Base-by-base conservation (phyloP, 2,888 invertebrate species). In the Tetranychus piercei region DNA sequence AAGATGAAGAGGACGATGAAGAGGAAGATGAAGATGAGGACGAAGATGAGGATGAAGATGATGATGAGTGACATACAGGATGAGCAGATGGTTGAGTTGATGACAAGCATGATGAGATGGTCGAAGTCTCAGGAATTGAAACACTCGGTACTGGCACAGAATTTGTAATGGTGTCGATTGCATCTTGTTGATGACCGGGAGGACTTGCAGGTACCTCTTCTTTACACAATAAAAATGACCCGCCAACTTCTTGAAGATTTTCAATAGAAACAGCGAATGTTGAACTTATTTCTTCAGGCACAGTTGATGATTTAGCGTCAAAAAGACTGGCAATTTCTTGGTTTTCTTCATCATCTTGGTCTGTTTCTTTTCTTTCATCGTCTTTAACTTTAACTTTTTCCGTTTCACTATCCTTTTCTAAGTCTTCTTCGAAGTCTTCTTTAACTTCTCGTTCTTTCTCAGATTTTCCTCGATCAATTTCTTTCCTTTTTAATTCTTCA, bases 191-290 rank as follows among this genome's bases (percentile, higher is more conserved):
- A 22, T 69, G 69, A 69, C 69, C 69, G 20, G 69, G 69, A 18
- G 92, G 92, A 81, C 91, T 92, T 34, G 92, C 90, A 0, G 92
- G 93, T 81, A 93, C 92, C 44, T 91, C 92, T 83, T 93, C 93
- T 81, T 91, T 91, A 82, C 93, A 93, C 15, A 92, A 83, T 78
- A 91, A 83, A 74, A 90, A 90, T 78, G 77, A 73, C 80, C 81
- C 11, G 78, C 78, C 73, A 74, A 79, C 74, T 79, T 78, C 43
- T 67, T 73, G 22, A 18, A 75, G 20, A 71, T 74, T 45, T 65
- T 73, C 69, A 15, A 72, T 69, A 55, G 55, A 45, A 20, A 72
- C 65, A 43, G 74, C 34, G 43, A 71, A 15, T 44, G 43, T n/a
- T 55, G n/a, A 20, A 20, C 20, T 44, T 44, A 43, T 71, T 20